A percentile compares a stretch with the other conserved stretches of the same genome.
phyloP scores from a whole-genome alignment of 2,113 vertebrate genomes.

The Anolis sagrei region DNA sequence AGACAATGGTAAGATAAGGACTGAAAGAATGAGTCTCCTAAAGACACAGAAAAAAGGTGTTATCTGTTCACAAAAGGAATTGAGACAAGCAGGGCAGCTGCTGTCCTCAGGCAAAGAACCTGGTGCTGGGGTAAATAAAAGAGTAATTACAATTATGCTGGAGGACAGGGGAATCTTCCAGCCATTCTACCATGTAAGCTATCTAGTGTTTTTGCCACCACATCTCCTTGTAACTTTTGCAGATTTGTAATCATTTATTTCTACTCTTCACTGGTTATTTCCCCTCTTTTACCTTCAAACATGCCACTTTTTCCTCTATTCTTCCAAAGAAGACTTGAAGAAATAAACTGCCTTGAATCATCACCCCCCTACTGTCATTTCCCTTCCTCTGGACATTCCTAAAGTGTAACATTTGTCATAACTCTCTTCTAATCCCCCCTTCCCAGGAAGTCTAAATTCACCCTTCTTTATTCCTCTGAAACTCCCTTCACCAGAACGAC shows the following conservation, averaged over 20 bases:
- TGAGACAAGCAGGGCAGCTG: not conserved
- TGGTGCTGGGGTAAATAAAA: not conserved
- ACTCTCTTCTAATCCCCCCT: not conserved
- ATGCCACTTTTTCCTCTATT: not conserved
- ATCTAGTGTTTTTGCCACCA: not conserved
- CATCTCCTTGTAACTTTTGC: not conserved
- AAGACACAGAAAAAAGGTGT: conserved; percentile 16
- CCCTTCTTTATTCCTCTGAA: not conserved
- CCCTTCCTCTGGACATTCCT: not conserved
- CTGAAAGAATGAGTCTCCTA: conserved; percentile 24
- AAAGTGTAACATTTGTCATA: not conserved
- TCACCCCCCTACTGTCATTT: not conserved
- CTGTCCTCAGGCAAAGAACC: not conserved
- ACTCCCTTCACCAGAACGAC: not conserved
- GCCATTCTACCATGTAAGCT: not conserved
- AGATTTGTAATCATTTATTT: not conserved
- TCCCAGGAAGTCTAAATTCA: not conserved
- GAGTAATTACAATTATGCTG: not conserved
- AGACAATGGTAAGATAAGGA: conserved; percentile 1
- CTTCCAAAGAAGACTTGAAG: no score
- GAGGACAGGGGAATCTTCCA: not conserved
- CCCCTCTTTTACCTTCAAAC: not conserved
- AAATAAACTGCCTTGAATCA: not conserved
- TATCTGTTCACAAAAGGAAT: conserved; percentile 8
- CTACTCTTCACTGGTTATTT: not conserved